Evolutionary conservation across 2,888 invertebrate species (phyloP).

Genomic region (Apamea monoglypha): DNA sequence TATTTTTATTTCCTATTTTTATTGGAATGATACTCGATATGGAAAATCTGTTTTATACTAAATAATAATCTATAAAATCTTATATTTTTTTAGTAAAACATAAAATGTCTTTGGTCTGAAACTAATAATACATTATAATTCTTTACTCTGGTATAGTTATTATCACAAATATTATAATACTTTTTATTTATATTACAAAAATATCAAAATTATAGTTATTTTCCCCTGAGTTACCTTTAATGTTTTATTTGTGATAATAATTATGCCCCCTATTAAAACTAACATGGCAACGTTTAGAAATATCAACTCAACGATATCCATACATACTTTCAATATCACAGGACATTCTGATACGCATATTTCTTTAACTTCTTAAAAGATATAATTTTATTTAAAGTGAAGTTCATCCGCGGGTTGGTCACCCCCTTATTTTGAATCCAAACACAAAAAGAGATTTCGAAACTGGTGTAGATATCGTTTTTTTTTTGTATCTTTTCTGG

Average conservation of each 20-base stretch:
- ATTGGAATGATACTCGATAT: slow-evolving; percentile 49
- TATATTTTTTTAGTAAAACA: slow-evolving; percentile 7
- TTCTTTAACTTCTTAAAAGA: slow-evolving; percentile 6
- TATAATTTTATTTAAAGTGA: not conserved
- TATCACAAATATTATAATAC: slow-evolving; percentile 49
- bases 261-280: slow-evolving; percentile 34
- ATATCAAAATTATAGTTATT: slow-evolving; percentile 16
- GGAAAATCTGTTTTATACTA: slow-evolving; percentile 13
- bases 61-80: not conserved
- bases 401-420: not conserved
- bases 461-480: not conserved
- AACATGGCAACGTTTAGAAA: slow-evolving; percentile 55
- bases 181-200: slow-evolving; percentile 33
- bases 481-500: slow-evolving; percentile 7
- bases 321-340: slow-evolving; percentile 48
- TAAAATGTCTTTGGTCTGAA: slow-evolving; percentile 69
- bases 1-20: slow-evolving; percentile 31
- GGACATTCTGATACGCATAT: slow-evolving; percentile 39
- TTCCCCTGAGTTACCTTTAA: not conserved
- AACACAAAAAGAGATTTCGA: not conserved
- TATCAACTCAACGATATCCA: slow-evolving; percentile 15
- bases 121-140: slow-evolving; percentile 61
- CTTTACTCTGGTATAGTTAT: slow-evolving; percentile 16
- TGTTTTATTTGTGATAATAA: slow-evolving; percentile 46
- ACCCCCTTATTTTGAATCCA: not conserved